A percentile compares a stretch with the other conserved stretches of the same genome.
These are phyloP conservation scores for Ateles fusciceps DNA, from an alignment of 2,797 vertebrate species.

Conservation along the genomic window DNA sequence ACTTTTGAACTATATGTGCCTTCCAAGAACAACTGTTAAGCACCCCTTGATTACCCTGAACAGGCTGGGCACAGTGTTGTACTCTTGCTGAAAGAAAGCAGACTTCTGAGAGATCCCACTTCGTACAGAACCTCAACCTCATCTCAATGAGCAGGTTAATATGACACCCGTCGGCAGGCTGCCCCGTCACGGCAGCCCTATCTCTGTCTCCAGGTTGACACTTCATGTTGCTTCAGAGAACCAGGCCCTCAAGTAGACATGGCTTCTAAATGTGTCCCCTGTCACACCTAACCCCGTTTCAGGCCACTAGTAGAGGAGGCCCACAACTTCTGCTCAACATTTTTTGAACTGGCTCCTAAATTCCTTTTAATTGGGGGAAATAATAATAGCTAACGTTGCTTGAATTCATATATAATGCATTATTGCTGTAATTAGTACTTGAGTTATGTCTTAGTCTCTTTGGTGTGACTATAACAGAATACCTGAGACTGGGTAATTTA, in stretches of 20 bases:
- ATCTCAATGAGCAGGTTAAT: not conserved
- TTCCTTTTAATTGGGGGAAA: not conserved
- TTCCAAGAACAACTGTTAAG: not conserved
- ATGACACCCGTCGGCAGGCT: rapidly evolving
- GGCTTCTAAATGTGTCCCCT: not conserved
- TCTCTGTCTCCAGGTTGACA: not conserved
- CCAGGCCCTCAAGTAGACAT: not conserved
- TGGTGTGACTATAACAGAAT: not conserved
- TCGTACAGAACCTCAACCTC: not conserved
- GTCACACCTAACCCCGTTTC: rapidly evolving
- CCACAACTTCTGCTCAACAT: rapidly evolving
- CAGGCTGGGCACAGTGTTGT: rapidly evolving
- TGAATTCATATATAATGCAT: not conserved
- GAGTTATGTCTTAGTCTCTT: not conserved
- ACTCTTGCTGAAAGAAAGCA: not conserved
- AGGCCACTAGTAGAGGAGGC: not conserved
- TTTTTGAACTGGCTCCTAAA: not conserved
- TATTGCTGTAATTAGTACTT: not conserved
- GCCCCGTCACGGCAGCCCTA: not conserved
- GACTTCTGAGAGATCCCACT: not conserved
- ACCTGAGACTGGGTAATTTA: not conserved
- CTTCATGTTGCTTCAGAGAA: not conserved
- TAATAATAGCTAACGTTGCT: not conserved
- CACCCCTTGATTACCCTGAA: rapidly evolving
- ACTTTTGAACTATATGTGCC: not conserved